These are phyloP conservation scores for Vanessa tameamea DNA, from an alignment of 1,140 invertebrate species.

Conservation along the genomic window DNA sequence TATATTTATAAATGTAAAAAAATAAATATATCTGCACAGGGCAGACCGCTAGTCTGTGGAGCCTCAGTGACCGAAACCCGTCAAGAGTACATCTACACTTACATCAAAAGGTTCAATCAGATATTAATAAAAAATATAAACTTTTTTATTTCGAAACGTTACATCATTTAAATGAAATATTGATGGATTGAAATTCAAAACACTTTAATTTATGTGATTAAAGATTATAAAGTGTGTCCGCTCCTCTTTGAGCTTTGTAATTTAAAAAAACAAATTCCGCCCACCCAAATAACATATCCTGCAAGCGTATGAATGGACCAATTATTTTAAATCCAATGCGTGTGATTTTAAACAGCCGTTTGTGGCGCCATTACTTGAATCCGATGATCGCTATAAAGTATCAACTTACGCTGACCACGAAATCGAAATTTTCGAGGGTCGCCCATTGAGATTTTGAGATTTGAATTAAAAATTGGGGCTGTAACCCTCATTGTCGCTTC, in stretches of 20 bases:
- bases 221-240: too few relatives aligned
- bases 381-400: slow-evolving; percentile 42
- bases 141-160: too few relatives aligned
- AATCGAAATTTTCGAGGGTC: slow-evolving; percentile 52
- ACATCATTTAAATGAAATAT: too few relatives aligned
- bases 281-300: slow-evolving; percentile 9
- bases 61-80: too few relatives aligned
- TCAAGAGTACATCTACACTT: too few relatives aligned
- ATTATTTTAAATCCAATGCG: slow-evolving; percentile 35
- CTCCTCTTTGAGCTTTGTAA: background rate
- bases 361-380: slow-evolving; percentile 40
- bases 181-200: too few relatives aligned
- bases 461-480: slow-evolving; percentile 59
- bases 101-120: too few relatives aligned
- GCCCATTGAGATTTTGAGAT: slow-evolving; percentile 47
- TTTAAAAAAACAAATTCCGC: slow-evolving; percentile 6
- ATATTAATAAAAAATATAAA: too few relatives aligned
- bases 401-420: slow-evolving; percentile 61
- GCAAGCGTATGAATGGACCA: slow-evolving; percentile 19
- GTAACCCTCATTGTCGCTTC: slow-evolving; percentile 33
- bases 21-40: too few relatives aligned
- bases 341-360: slow-evolving; percentile 42
- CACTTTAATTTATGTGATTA: too few relatives aligned
- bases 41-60: too few relatives aligned
- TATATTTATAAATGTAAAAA: too few relatives aligned